phyloP scores from a whole-genome alignment of 1,140 invertebrate species.

The Brachionus sp. region DNA sequence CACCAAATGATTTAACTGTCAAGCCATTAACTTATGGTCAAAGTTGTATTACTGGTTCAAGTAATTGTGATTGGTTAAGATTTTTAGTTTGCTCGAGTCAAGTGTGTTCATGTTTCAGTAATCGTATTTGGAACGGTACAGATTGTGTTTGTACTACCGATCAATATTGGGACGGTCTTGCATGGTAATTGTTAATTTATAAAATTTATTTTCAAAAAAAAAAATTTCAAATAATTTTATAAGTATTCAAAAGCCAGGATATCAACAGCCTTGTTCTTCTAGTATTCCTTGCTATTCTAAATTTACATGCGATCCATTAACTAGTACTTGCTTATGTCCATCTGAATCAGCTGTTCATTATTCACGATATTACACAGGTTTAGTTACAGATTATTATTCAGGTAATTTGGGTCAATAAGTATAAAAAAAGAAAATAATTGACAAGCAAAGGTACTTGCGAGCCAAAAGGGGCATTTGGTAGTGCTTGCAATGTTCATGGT shows the following conservation, averaged over 20 bases:
- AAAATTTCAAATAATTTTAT: background rate
- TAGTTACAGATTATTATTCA: slow-evolving; percentile 12
- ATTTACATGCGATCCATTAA: slow-evolving; percentile 29
- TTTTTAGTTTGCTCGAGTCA: background rate
- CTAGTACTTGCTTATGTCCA: slow-evolving; percentile 37
- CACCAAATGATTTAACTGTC: slow-evolving; percentile 19
- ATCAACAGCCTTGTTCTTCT: slow-evolving; percentile 6
- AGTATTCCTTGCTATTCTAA: background rate
- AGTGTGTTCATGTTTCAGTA: slow-evolving; percentile 13
- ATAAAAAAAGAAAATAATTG: background rate
- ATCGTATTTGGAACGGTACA: slow-evolving; percentile 33
- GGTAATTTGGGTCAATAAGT: background rate
- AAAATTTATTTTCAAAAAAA: background rate
- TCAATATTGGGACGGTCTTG: slow-evolving; percentile 29
- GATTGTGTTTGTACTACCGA: slow-evolving; percentile 11
- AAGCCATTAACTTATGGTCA: slow-evolving; percentile 36
- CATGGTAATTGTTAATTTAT: background rate
- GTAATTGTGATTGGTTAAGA: slow-evolving; percentile 15
- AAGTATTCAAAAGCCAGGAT: slow-evolving; percentile 1
- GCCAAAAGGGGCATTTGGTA: background rate
- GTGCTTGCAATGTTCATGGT: background rate
- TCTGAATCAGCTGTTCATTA: background rate
- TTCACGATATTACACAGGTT: slow-evolving; percentile 1
- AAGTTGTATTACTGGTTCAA: slow-evolving; percentile 30
- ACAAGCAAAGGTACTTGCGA: background rate